Conservation (phyloP, 2,888 invertebrate genomes). For the Lithophane socia region DNA sequence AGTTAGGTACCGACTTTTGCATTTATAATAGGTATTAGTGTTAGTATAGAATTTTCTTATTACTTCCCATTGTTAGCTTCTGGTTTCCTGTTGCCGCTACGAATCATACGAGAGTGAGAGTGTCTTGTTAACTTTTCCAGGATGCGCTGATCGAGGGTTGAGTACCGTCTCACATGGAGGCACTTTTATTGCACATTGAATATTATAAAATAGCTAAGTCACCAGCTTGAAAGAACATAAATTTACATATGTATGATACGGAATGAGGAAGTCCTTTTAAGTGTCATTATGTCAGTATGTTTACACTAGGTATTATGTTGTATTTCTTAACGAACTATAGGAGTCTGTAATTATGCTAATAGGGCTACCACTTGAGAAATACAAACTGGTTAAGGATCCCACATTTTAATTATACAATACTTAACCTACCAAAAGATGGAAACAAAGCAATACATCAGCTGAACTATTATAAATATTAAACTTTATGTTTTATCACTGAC, state of each 20-base stretch:
- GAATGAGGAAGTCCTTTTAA: slow-evolving; percentile 34
- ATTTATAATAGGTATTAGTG: background rate
- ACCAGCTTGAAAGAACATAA: slow-evolving; percentile 1
- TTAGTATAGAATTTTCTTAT: background rate
- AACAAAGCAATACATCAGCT: slow-evolving; percentile 29
- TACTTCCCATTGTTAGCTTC: background rate
- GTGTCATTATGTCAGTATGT: slow-evolving; percentile 20
- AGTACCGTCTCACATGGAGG: background rate
- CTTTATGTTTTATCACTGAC: slow-evolving; percentile 1
- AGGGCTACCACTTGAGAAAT: background rate
- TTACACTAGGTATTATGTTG: slow-evolving; percentile 19
- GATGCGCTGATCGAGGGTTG: background rate
- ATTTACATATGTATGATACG: background rate
- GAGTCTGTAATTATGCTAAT: slow-evolving; percentile 33
- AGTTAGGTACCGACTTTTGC: background rate
- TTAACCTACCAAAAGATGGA: background rate
- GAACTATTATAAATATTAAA: background rate
- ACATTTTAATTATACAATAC: slow-evolving; percentile 11
- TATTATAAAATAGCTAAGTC: background rate
- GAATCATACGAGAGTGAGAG: background rate
- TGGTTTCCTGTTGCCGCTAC: background rate
- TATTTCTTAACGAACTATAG: slow-evolving; percentile 33
- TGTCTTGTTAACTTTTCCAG: background rate
- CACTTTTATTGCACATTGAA: background rate
- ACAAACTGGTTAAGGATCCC: slow-evolving; percentile 14